These are phyloP conservation scores for Cyanoderma ruficeps DNA, from an alignment of 2,113 vertebrate genomes.

Conservation along the genomic window DNA sequence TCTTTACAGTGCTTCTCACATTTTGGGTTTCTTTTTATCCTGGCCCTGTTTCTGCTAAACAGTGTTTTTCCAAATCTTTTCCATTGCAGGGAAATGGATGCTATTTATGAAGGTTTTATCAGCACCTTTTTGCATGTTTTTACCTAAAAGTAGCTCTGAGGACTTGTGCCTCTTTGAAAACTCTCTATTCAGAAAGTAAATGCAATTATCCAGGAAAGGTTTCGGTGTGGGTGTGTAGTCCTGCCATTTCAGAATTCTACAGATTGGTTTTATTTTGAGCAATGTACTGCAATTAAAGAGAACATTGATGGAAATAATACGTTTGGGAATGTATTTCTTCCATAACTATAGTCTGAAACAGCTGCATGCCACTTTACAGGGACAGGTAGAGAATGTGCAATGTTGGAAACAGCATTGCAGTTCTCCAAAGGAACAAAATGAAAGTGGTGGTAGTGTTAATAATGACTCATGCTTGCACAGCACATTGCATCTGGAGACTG, in stretches of 20 bases:
- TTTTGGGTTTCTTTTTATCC: background rate
- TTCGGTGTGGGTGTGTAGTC: conserved; percentile 39
- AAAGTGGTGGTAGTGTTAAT: conserved; percentile 19
- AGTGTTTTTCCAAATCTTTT: background rate
- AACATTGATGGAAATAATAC: conserved; percentile 48
- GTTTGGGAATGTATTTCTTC: conserved; percentile 16
- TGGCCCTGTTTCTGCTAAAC: background rate
- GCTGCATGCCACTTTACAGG: conserved; percentile 14
- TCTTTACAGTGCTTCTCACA: background rate
- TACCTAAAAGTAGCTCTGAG: conserved; percentile 15
- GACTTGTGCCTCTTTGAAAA: conserved; percentile 30
- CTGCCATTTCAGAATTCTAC: conserved; percentile 51
- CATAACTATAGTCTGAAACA: conserved; percentile 23
- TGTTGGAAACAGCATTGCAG: conserved; percentile 13
- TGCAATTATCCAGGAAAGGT: conserved; percentile 42
- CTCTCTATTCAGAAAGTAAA: conserved; percentile 28
- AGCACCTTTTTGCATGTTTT: conserved; percentile 21
- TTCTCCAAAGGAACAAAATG: conserved; percentile 50
- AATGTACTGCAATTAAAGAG: conserved; percentile 30
- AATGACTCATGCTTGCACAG: conserved; percentile 60
- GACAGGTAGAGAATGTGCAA: conserved; percentile 43
- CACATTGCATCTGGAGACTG: conserved; percentile 41
- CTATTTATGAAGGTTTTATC: conserved; percentile 28
- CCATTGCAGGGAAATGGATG: background rate
- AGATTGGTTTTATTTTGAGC: conserved; percentile 62